Percentiles rank a stretch among this genome's conserved stretches.
These are phyloP conservation scores for Pampus argenteus DNA, from an alignment of 2,797 vertebrate genomes.

Conservation along the genomic window DNA sequence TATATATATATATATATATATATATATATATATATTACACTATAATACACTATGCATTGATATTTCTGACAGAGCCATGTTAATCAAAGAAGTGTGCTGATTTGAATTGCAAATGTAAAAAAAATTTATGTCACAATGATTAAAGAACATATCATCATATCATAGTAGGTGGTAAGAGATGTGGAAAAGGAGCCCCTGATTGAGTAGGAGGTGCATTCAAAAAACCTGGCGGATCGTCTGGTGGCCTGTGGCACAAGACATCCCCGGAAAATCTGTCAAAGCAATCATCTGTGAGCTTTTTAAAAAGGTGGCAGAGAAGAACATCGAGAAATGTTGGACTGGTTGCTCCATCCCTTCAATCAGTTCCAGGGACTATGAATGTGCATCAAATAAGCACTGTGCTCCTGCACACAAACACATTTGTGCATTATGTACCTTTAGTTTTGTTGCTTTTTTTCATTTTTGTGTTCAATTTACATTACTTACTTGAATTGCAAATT, in stretches of 20 bases:
- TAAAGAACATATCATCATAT: slow-evolving; percentile 28
- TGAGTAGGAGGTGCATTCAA: not conserved
- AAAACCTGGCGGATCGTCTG: not conserved
- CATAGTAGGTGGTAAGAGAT: slow-evolving; percentile 13
- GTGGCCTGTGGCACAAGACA: slow-evolving; percentile 12
- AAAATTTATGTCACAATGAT: slow-evolving; percentile 18
- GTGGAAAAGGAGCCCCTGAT: slow-evolving; percentile 1
- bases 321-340: no score
- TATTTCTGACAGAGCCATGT: not conserved
- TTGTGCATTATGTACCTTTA: no score
- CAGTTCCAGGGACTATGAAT: not conserved
- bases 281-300: slow-evolving; percentile 2
- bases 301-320: not conserved
- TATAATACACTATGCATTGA: not conserved
- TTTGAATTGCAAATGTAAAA: slow-evolving; percentile 35
- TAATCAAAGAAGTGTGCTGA: slow-evolving; percentile 26
- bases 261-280: slow-evolving; percentile 1
- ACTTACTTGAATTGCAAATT: not conserved
- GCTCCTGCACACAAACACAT: not conserved
- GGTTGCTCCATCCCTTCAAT: not conserved
- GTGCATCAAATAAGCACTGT: not conserved
- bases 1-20: no score
- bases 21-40: no score
- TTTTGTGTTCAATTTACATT: not conserved
- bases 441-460: no score